Base-by-base conservation (phyloP, 92 coral and sea anemone genomes). In the Siderastrea siderea region DNA sequence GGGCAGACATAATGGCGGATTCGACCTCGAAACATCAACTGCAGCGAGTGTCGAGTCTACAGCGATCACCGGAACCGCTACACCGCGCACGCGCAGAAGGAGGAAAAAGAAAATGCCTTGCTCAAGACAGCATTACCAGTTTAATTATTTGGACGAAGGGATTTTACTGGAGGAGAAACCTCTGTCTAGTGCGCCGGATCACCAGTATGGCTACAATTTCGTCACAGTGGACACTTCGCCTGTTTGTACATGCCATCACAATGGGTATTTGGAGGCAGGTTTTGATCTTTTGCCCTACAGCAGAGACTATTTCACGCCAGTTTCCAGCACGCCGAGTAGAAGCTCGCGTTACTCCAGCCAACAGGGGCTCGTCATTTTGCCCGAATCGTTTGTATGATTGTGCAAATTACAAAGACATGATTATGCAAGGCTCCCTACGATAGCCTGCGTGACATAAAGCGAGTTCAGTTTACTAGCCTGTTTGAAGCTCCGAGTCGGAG, bases 61-160 rank as follows among this genome's bases (percentile, higher is more conserved):
- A 46, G 87, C 57, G 38, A 70, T 79, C 19, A 89, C 82, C 5
- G 81, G 19, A n/a, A 72, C 6, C 16, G 53, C 79, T 68, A 78
- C 90, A 57, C 89, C 83, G 10, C 71, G 69, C 75, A 85, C 89
- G 76, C 89, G 84, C 86, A 86, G 92, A 75, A 94, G 86, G 74
- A 85, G 98, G 68, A 97, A 97, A 76, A 97, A 94, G 94, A 97
- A 97, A 79, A 90, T 97, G 80, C 99, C 99, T 0, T 95, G 99
- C 81, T 64, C 96, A 11, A 90, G 92, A 71, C 87, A 88, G 12
- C 99, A 97, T 84, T 91, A 90, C 79, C 92, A 92, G 44, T 95
- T 94, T 71, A 86, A 96, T 80, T 96, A 96, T 80, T 89, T 88
- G 61, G 98, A 95, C 55, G 99, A 97, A 71, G 98, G 98, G 49